Base-by-base conservation (phyloP, 2,888 invertebrate species). In the Hydriomena furcata region DNA sequence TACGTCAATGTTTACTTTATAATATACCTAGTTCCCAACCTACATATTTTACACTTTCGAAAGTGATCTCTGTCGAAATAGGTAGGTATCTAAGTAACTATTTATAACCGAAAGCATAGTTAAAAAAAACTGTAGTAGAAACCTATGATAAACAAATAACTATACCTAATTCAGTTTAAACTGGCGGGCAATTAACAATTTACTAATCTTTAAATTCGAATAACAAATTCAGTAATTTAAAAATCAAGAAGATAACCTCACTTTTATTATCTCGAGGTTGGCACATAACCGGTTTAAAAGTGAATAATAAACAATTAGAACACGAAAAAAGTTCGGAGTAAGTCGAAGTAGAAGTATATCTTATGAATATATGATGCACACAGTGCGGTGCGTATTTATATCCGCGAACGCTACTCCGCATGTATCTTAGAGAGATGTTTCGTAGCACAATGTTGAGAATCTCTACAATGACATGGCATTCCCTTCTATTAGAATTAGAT, bases 291-390 rank as follows among this genome's bases (percentile, higher is more conserved):
- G 75, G 76, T 78, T 73, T 66, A 61, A 53, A 65, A 52, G 52
- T 53, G 73, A 79, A 81, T 81, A 82, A 79, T 70, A 63, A 82
- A 79, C 70, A 79, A 81, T 84, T 86, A 76, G 73, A 83, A 85
- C 82, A 76, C 71, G 66, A 71, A 71, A 80, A 74, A 68, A 73
- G 76, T 76, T 77, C 59, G 69, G 69, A 68, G 66, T 61, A 63
- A 68, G 66, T 52, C 52, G 2, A 17, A 17, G 17, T 3, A n/a
- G 56, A 57, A 60, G 51, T 47, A 40, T 47, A 36, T 42, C 30
- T 54, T 56, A 28, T 11, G 17, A 37, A 24, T 23, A 37, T 10
- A 10, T 7, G n/a, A 13, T 38, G 24, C 8, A 40, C 35, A 46
- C 46, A 21, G 13, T 27, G 40, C 51, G 34, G 40, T 40, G 23